Percentiles rank a stretch among this genome's conserved stretches.
These are phyloP conservation scores for Otolemur garnettii DNA, from an alignment of 2,113 vertebrate genomes.

Conservation along the genomic window DNA sequence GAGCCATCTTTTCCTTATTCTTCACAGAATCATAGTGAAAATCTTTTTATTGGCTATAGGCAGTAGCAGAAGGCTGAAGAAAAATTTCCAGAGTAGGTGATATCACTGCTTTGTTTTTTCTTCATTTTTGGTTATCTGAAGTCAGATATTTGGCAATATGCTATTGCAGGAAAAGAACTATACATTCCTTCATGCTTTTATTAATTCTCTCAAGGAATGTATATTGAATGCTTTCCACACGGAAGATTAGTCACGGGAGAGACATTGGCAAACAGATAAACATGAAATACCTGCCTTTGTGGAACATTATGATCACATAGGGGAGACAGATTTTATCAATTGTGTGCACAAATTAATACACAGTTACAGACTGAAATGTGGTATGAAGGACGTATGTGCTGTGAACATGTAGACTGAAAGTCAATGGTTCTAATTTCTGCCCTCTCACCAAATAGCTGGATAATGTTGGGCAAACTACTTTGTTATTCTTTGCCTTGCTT, in stretches of 20 bases:
- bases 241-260: background rate
- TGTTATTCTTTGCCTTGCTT: background rate
- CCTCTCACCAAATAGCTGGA: background rate
- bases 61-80: background rate
- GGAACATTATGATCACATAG: background rate
- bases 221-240: background rate
- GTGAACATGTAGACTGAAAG: background rate
- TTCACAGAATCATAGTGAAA: background rate
- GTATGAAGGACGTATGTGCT: background rate
- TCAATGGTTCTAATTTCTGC: background rate
- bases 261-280: background rate
- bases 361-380: background rate
- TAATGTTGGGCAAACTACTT: too few species aligned
- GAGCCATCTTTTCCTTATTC: background rate
- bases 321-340: background rate
- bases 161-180: background rate
- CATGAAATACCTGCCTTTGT: background rate
- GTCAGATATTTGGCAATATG: background rate
- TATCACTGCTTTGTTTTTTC: background rate
- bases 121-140: conserved; percentile 31
- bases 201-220: conserved; percentile 29
- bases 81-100: background rate
- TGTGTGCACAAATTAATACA: background rate
- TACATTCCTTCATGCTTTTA: background rate
- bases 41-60: background rate